phyloP scores from a whole-genome alignment of 2,888 invertebrate genomes.

The Rotaria magnacalcarata region DNA sequence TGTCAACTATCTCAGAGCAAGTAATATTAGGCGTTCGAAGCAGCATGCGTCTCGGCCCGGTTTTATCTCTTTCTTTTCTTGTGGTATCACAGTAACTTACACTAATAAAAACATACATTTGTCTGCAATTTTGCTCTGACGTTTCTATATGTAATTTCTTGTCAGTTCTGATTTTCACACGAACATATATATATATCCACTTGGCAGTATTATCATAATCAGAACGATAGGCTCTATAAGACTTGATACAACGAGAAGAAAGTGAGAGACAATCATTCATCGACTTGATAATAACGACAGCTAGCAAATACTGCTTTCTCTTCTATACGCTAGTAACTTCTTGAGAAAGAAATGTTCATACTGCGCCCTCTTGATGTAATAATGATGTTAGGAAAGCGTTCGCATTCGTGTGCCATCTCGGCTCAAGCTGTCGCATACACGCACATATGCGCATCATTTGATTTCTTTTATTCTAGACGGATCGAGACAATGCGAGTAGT shows the following conservation, averaged over 20 bases:
- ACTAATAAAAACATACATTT: too few relatives aligned
- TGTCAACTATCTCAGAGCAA: too few relatives aligned
- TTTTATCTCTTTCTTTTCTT: background rate
- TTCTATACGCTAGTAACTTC: background rate
- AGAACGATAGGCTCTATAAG: background rate
- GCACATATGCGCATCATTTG: background rate
- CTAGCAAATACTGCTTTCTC: background rate
- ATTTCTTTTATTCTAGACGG: background rate
- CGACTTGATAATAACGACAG: background rate
- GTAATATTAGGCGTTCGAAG: too few relatives aligned
- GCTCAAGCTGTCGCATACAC: background rate
- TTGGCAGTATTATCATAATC: background rate
- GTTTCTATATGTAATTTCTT: background rate
- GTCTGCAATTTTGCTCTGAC: too few relatives aligned
- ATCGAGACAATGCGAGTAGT: background rate
- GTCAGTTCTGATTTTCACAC: background rate
- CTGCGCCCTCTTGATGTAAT: background rate
- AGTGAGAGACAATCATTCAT: background rate
- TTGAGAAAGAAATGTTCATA: background rate
- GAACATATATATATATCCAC: background rate
- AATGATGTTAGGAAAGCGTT: background rate
- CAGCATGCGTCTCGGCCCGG: background rate
- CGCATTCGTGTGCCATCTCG: background rate
- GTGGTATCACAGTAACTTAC: background rate
- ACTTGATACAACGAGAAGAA: background rate